Conservation (phyloP, 2,797 vertebrate species). For the Enteromius trimaculatus region DNA sequence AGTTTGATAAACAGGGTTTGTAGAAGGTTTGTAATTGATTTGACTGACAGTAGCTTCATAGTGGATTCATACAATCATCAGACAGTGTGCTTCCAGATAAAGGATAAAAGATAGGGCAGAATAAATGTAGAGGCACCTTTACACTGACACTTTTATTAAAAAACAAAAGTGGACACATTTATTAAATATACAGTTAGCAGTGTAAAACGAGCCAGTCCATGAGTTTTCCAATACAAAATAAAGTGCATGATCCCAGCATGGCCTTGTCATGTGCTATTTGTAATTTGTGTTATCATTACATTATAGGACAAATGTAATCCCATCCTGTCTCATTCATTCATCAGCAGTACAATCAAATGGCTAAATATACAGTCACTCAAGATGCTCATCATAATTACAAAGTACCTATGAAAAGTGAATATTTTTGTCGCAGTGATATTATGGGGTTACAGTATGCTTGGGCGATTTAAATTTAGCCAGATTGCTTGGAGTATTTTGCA, state of each 20-base stretch:
- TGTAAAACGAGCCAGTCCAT: conserved; percentile 33
- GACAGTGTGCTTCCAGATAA: background rate
- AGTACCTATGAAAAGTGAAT: conserved; percentile 1
- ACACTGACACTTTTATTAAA: background rate
- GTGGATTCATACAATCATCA: background rate
- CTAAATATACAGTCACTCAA: conserved; percentile 12
- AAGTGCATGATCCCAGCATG: conserved; percentile 33
- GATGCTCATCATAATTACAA: conserved; percentile 1
- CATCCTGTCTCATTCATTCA: background rate
- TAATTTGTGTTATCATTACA: background rate
- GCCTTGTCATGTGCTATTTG: conserved; percentile 13
- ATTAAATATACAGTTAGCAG: conserved; percentile 32
- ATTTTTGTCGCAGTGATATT: conserved; percentile 3
- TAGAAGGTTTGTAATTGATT: background rate
- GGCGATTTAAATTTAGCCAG: conserved; percentile 16
- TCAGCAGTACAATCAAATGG: conserved; percentile 5
- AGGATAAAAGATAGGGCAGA: background rate
- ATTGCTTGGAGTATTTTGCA: conserved; percentile 6
- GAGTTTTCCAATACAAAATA: conserved; percentile 36
- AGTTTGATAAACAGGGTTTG: background rate
- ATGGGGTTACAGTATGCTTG: background rate
- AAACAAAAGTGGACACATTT: conserved; percentile 20
- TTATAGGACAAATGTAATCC: background rate
- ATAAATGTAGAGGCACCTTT: background rate
- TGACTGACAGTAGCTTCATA: background rate